Evolutionary conservation across 2,113 vertebrate genomes (phyloP).

Genomic region (Rhadina sibilatrix): DNA sequence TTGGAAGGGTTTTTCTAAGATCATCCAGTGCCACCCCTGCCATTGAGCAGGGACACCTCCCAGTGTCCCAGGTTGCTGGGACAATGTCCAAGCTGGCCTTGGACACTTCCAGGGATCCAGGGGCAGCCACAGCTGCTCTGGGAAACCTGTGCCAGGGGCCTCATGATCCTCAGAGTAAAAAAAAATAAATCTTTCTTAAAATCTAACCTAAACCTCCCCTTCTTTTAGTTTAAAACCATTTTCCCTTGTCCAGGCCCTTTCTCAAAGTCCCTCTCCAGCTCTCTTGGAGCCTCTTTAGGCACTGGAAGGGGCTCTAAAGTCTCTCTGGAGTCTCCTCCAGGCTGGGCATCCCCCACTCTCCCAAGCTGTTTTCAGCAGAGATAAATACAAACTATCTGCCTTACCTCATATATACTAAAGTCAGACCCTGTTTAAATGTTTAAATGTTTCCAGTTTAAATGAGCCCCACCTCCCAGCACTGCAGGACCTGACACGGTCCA

Average conservation of each 20-base stretch:
- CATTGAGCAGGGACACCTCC: not conserved
- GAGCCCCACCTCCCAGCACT: not conserved
- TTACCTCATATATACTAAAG: not conserved
- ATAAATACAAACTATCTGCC: not conserved
- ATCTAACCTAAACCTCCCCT: not conserved
- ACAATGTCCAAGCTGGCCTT: rapidly evolving
- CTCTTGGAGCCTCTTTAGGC: not conserved
- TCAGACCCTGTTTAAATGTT: not conserved
- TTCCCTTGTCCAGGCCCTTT: not conserved
- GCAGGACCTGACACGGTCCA: rapidly evolving
- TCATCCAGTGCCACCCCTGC: rapidly evolving
- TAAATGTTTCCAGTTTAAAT: not conserved
- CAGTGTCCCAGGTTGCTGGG: rapidly evolving
- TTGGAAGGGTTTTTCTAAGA: not conserved
- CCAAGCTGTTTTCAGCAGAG: not conserved
- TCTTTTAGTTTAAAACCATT: not conserved
- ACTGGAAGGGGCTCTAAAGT: not conserved
- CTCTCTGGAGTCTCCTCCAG: not conserved
- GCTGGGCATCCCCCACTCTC: not conserved
- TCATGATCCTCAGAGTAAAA: rapidly evolving
- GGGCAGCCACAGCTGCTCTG: not conserved
- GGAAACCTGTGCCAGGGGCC: not conserved
- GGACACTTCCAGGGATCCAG: not conserved
- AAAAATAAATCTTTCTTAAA: not conserved
- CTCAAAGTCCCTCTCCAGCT: not conserved